These are phyloP conservation scores for Apamea epomidion DNA, from an alignment of 2,888 invertebrate species.

Conservation along the genomic window DNA sequence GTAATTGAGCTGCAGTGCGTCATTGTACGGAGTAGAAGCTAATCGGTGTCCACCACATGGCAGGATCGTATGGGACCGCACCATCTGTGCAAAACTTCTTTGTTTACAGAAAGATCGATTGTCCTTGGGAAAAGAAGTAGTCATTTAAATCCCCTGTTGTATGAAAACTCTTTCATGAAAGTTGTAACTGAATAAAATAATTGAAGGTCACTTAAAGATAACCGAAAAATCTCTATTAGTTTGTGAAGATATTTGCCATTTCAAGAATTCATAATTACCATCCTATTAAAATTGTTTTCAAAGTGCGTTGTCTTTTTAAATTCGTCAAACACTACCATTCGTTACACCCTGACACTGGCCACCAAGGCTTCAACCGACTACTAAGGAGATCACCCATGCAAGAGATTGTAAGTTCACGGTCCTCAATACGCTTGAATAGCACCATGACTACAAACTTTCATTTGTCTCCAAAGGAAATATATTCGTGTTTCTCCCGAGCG, in stretches of 20 bases:
- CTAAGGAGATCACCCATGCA: conserved; percentile 6
- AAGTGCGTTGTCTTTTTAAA: not conserved
- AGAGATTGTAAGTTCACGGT: not conserved
- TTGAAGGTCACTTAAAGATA: not conserved
- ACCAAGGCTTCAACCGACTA: not conserved
- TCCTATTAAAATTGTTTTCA: not conserved
- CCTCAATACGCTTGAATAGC: conserved; percentile 12
- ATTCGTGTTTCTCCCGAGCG: not conserved
- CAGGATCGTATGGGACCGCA: conserved; percentile 50
- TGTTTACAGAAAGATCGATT: conserved; percentile 50
- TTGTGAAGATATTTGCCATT: not conserved
- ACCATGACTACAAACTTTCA: not conserved
- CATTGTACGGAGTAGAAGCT: conserved; percentile 15
- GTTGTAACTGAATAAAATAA: not conserved
- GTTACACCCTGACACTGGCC: not conserved
- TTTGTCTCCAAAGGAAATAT: not conserved
- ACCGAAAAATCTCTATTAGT: not conserved
- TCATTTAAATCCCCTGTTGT: not conserved
- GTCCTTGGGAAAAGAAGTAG: conserved; percentile 12
- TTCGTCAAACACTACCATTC: not conserved
- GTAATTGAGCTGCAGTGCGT: conserved; percentile 29
- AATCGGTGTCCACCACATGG: conserved; percentile 49
- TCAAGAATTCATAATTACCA: too few species aligned
- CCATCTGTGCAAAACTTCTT: conserved; percentile 49
- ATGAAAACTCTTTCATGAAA: not conserved